phyloP scores from a whole-genome alignment of 1,140 invertebrate genomes.

The Ylistrum balloti region DNA sequence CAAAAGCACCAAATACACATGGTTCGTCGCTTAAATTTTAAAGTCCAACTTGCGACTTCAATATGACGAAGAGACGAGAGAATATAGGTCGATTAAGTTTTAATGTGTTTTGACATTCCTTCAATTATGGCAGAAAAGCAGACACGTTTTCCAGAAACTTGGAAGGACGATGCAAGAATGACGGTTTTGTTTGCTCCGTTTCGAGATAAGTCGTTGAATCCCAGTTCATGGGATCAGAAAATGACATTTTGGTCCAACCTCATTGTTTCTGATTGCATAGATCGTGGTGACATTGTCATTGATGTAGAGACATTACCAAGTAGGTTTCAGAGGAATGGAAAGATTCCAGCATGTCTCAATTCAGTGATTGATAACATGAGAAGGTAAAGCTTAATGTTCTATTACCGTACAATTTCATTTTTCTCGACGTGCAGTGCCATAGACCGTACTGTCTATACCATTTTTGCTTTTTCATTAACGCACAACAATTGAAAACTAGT shows the following conservation, averaged over 20 bases:
- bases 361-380: constrained; percentile 73
- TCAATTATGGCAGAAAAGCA: not conserved
- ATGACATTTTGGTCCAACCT: constrained; percentile 75
- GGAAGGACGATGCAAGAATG: constrained; percentile 75
- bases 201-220: constrained; percentile 75
- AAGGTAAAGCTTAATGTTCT: constrained; percentile 57
- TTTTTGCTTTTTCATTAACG: too few relatives aligned
- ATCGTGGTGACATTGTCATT: constrained; percentile 60
- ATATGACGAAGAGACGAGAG: not conserved
- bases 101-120: not conserved
- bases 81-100: not conserved
- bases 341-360: constrained; percentile 72
- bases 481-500: too few relatives aligned
- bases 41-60: not conserved
- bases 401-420: too few relatives aligned
- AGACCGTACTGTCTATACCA: too few relatives aligned
- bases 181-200: constrained; percentile 78
- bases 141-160: constrained; percentile 61
- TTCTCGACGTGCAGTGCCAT: too few relatives aligned
- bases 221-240: constrained; percentile 77
- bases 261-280: constrained; percentile 62
- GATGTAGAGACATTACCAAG: constrained; percentile 62
- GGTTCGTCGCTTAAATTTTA: not conserved
- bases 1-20: not conserved
- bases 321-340: constrained; percentile 73